Evolutionary conservation across 2,797 vertebrate species (phyloP), one percentile per base, ranked within the genome.

Genomic region (Sciurus vulgaris): DNA sequence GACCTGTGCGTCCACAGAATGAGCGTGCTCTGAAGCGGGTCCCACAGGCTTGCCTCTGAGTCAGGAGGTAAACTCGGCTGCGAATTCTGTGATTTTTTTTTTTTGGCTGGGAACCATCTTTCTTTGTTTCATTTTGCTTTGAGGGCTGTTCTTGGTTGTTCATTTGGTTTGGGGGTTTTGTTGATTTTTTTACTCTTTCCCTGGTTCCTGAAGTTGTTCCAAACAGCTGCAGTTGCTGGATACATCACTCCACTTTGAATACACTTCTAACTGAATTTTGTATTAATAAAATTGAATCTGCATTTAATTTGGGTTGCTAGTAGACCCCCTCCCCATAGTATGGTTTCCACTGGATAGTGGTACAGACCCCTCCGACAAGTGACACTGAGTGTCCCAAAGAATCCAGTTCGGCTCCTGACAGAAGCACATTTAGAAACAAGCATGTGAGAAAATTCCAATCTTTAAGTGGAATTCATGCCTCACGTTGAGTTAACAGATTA

Each of bases 381-480:
- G 93, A 70, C 33, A 70, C 63, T 30, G 82, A 84, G 56, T 91
- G 72, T 86, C 86, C 84, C 54, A 38, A 89, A 94, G 38, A 93
- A 86, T 72, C 54, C 76, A 51, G 26, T 92, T 94, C 81, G 85
- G 74, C 74, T 59, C 86, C 35, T 38, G n/a, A 59, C 73, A 84
- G 81, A 81, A 95, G 41, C 93, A 65, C 73, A 84, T 74, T 91
- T 93, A 97, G 89, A 95, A 89, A 96, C 33, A 83, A 94, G 49
- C 18, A 51, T 70, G 59, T 38, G 69, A 89, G 86, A 86, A 96
- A 91, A 93, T 70, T 82, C 91, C 86, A 35, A 72, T 61, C 89
- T 97, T 92, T 61, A 95, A 91, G 84, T 95, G 87, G 61, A 81
- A 86, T 77, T 86, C 56, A 14, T 89, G 90, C 69, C 56, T 82